Percentiles rank a stretch among this genome's conserved stretches.
Conservation (phyloP, 2,797 vertebrate genomes). For the Phalloptychus januarius region DNA sequence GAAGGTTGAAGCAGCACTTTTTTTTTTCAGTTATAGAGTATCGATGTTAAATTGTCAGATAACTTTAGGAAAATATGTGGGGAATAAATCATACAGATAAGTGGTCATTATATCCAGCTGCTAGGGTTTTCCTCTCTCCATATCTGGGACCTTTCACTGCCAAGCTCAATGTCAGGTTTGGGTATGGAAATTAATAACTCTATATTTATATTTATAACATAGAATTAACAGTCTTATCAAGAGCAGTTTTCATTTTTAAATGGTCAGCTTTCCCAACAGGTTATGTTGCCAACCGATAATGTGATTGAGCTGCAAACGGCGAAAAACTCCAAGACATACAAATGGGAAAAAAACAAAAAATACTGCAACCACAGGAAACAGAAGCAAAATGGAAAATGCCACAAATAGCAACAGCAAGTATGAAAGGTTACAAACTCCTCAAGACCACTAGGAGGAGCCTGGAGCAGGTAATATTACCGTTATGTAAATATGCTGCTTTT, state of each 20-base stretch:
- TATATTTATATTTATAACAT: neutral
- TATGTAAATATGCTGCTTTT: neutral
- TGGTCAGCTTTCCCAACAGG: neutral
- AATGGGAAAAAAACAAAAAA: neutral
- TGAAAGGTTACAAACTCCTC: neutral
- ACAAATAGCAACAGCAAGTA: neutral
- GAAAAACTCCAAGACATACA: neutral
- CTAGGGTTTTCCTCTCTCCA: neutral
- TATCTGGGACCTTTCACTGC: neutral
- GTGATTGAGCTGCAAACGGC: neutral
- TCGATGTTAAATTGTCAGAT: neutral
- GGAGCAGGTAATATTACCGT: neutral
- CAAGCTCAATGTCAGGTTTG: neutral
- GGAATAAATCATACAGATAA: neutral
- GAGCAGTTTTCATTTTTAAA: neutral
- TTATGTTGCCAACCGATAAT: neutral
- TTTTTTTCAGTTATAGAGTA: neutral
- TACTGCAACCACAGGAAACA: too few relatives aligned
- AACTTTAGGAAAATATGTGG: neutral
- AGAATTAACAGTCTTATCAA: neutral
- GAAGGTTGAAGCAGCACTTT: constrained; percentile 19
- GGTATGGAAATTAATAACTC: neutral
- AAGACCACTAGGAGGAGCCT: too few relatives aligned
- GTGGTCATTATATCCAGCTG: neutral
- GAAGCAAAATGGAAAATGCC: neutral